Base-by-base conservation (phyloP, 2,888 invertebrate species). In the Callosobruchus maculatus region DNA sequence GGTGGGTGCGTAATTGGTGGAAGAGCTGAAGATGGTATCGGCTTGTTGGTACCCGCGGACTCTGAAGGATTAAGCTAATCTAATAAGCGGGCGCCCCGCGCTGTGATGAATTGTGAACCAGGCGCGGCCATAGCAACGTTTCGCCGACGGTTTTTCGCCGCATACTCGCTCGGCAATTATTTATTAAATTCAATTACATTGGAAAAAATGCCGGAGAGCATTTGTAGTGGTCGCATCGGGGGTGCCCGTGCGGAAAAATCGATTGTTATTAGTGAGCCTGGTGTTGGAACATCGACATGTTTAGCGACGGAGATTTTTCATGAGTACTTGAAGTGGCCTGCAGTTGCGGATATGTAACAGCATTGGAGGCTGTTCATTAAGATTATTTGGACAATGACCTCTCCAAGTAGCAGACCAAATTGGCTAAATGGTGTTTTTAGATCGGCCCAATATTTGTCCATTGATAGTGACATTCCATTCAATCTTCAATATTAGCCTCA, bases 181-280 rank as follows among this genome's bases (percentile, higher is more conserved):
- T 71, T 71, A 71, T 21, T 49, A 68, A 68, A 68, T 68, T 68
- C 68, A 68, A 68, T 68, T 68, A 68, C 68, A 22, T 21, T n/a
- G 20, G 20, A 20, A 68, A 68, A 68, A 68, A 68, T 68, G 68
- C 68, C 68, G 21, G 20, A 20, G n/a, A n/a, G 20, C 68, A 68
- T 68, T 68, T 21, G 22, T 68, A 68, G 22, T 22, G 68, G 21
- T 1, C 22, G 21, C 68, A 21, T 49, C 49, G 18, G 49, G 49
- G 49, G 49, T 49, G 49, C 49, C 13, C 13, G 49, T 49, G 49
- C 49, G 49, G 49, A 49, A 49, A 49, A 49, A 49, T 49, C 49
- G 49, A 49, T 49, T 49, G 49, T 49, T 49, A 49, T 49, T 49
- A 49, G 49, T 49, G 49, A 49, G 49, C 49, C 7, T 49, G 49